phyloP scores from a whole-genome alignment of 2,797 vertebrate species.

The Myoxocephalus aenaeus region DNA sequence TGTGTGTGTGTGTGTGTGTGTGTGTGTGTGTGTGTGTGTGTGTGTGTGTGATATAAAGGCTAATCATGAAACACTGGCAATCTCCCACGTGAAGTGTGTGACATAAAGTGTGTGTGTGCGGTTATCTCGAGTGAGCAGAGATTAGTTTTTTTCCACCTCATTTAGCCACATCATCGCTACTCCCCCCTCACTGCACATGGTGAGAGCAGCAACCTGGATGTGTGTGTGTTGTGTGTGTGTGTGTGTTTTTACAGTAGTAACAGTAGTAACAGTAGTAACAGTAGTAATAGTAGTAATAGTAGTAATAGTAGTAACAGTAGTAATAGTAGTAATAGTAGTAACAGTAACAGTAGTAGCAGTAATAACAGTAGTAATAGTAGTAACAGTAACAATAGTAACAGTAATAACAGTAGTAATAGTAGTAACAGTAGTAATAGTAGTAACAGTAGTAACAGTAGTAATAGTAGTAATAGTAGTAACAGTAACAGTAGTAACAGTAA shows the following conservation, averaged over 20 bases:
- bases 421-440: too few species aligned
- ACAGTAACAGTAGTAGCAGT: too few species aligned
- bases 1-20: slow-evolving; percentile 19
- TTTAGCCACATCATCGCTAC: slow-evolving; percentile 78
- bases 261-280: too few species aligned
- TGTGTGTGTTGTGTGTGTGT: slow-evolving; percentile 9
- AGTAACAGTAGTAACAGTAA: too few species aligned
- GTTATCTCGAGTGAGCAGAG: slow-evolving; percentile 75
- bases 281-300: too few species aligned
- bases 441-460: too few species aligned
- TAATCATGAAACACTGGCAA: slow-evolving; percentile 39
- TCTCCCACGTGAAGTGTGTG: slow-evolving; percentile 47
- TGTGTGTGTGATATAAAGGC: slow-evolving; percentile 39
- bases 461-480: too few species aligned
- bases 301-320: too few species aligned
- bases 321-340: too few species aligned
- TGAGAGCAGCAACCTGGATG: slow-evolving; percentile 26
- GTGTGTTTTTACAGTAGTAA: background rate
- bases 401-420: too few species aligned
- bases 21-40: slow-evolving; percentile 16
- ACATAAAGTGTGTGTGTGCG: slow-evolving; percentile 35
- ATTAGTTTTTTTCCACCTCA: slow-evolving; percentile 82
- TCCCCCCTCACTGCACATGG: slow-evolving; percentile 51
- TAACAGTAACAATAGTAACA: too few species aligned
- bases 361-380: too few species aligned